Conservation (phyloP, 2,888 invertebrate species). For the Diarsia dahlii region DNA sequence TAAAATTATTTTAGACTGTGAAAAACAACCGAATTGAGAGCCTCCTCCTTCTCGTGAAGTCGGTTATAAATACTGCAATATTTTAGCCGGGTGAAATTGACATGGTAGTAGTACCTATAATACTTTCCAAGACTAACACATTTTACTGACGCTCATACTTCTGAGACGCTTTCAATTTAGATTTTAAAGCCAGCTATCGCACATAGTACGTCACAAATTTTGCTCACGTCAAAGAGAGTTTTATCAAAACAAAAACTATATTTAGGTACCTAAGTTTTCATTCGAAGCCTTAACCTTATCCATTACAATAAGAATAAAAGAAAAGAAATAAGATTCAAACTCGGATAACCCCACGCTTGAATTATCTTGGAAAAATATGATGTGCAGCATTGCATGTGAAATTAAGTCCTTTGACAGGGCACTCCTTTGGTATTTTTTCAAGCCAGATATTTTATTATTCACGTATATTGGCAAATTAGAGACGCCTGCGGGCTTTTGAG, state of each 20-base stretch:
- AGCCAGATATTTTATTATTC: conserved; percentile 2
- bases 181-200: too few relatives aligned
- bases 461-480: conserved; percentile 12
- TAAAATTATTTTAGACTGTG: too few relatives aligned
- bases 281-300: not conserved
- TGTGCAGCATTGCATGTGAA: conserved; percentile 10
- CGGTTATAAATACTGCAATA: not conserved
- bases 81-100: not conserved
- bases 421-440: not conserved
- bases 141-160: not conserved
- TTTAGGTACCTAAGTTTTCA: not conserved
- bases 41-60: too few relatives aligned
- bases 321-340: conserved; percentile 9
- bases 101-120: not conserved
- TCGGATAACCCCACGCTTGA: not conserved
- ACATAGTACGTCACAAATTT: not conserved
- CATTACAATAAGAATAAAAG: not conserved
- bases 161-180: not conserved
- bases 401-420: not conserved
- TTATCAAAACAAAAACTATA: not conserved
- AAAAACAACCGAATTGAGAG: too few relatives aligned
- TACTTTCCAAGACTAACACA: not conserved
- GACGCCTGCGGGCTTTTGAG: not conserved
- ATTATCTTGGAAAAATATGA: conserved; percentile 2
- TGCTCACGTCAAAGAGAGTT: not conserved